Percentiles rank a stretch among this genome's conserved stretches.
Conservation (phyloP, 2,797 vertebrate genomes). For the Erethizon dorsatum region DNA sequence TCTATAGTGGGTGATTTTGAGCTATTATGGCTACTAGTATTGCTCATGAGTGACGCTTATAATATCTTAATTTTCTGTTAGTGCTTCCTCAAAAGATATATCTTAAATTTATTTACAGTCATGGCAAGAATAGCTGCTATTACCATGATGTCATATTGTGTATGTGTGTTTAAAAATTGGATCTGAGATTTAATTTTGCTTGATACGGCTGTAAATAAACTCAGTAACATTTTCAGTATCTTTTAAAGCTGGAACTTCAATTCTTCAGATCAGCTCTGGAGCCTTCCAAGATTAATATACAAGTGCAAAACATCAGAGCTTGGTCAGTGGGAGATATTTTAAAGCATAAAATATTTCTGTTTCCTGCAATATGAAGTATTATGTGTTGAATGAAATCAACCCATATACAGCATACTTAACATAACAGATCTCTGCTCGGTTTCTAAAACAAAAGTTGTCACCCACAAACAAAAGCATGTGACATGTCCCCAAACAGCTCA, state of each 20-base stretch:
- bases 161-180: not conserved
- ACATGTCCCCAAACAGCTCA: slow-evolving; percentile 73
- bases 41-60: not conserved
- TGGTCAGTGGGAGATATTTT: not conserved
- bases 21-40: not conserved
- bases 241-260: not conserved
- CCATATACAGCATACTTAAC: not conserved
- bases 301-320: not conserved
- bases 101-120: not conserved
- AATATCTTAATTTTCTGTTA: not conserved
- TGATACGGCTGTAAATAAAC: not conserved
- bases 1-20: not conserved
- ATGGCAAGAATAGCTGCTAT: not conserved
- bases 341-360: slow-evolving; percentile 37
- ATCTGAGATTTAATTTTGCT: slow-evolving; percentile 26
- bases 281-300: not conserved
- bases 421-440: slow-evolving; percentile 71
- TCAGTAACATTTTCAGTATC: not conserved
- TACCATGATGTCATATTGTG: not conserved
- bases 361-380: slow-evolving; percentile 44
- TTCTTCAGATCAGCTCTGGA: not conserved
- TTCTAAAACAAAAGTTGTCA: slow-evolving; percentile 81
- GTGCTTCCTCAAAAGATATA: not conserved
- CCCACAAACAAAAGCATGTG: slow-evolving; percentile 80
- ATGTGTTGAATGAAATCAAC: slow-evolving; percentile 33